Base-by-base conservation (phyloP, 1,140 invertebrate species). In the Diachasma alloeum region DNA sequence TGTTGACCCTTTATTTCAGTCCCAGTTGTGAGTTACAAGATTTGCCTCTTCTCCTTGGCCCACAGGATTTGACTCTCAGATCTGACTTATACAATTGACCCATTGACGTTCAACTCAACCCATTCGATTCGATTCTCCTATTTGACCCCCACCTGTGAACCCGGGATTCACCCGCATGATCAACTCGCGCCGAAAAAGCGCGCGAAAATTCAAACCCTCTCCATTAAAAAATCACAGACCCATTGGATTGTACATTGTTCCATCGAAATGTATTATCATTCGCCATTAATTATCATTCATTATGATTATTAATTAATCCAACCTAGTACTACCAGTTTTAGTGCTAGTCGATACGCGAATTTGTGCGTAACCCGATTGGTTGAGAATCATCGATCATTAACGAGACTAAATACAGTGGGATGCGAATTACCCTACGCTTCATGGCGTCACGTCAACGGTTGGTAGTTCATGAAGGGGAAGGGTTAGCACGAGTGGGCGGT, bases 311-410 rank as follows among this genome's bases (percentile, higher is more conserved):
- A 46, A 15, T 15, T 46, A 46, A 46, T 15, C 9, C 17, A 22
- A 1, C 53, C 8, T n/a, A n/a, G n/a, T n/a, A n/a, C 13, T 3
- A 67, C 8, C 19, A 67, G 15, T 46, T 46, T 11, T 15, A 46
- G 44, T 31, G 24, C 19, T 31, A 3, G 31, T 31, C 31, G 31
- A 67, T 67, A 19, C 9, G 68, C 3, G 68, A 36, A 75, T 69
- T 68, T 48, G 53, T 48, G 24, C 15, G 26, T 48, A 46, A 48
- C 19, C 46, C 13, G 42, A 75, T 75, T 70, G 74, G 46, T n/a
- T 39, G 74, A 36, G 73, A 31, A 31, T 31, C 2, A 75, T 75
- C 74, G 67, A 75, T 75, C 74, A 75, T 75, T 74, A 69, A 31
- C 31, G 53, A 31, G 26, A 48, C 37, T 69, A 67, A 75, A 75